A percentile compares a stretch with the other conserved stretches of the same genome.
phyloP scores from a whole-genome alignment of 1,140 invertebrate species.

The Brachionus sp. region DNA sequence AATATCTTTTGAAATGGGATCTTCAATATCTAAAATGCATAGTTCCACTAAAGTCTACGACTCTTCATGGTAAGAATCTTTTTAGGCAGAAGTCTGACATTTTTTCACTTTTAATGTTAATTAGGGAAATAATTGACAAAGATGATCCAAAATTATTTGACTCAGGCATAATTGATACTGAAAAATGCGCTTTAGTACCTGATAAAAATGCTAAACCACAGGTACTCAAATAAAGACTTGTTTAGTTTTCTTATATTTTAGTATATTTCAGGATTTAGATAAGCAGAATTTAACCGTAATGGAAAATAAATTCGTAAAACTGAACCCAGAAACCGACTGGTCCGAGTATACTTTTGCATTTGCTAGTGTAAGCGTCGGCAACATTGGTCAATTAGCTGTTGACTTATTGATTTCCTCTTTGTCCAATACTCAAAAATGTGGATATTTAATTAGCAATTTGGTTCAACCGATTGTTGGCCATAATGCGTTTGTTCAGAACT shows the following conservation, averaged over 20 bases:
- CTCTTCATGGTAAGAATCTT: neutral
- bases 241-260: neutral
- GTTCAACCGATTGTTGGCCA: conserved; percentile 61
- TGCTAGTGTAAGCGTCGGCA: conserved; percentile 69
- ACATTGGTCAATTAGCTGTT: conserved; percentile 72
- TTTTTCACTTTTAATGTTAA: neutral
- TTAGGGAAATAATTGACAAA: conserved; percentile 17
- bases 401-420: conserved; percentile 69
- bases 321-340: conserved; percentile 10
- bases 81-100: neutral
- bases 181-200: neutral
- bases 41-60: neutral
- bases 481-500: conserved; percentile 67
- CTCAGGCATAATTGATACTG: neutral
- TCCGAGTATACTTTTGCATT: conserved; percentile 43
- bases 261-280: conserved; percentile 23
- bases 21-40: neutral
- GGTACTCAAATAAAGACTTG: neutral
- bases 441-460: conserved; percentile 23
- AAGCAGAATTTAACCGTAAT: conserved; percentile 1
- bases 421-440: conserved; percentile 28
- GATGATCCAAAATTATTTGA: conserved; percentile 9
- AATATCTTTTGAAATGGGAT: neutral
- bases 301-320: conserved; percentile 43
- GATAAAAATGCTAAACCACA: neutral